Evolutionary conservation across 2,113 vertebrate genomes (phyloP), one percentile per base, ranked within the genome.

Genomic region (Bolborhynchus lineola): DNA sequence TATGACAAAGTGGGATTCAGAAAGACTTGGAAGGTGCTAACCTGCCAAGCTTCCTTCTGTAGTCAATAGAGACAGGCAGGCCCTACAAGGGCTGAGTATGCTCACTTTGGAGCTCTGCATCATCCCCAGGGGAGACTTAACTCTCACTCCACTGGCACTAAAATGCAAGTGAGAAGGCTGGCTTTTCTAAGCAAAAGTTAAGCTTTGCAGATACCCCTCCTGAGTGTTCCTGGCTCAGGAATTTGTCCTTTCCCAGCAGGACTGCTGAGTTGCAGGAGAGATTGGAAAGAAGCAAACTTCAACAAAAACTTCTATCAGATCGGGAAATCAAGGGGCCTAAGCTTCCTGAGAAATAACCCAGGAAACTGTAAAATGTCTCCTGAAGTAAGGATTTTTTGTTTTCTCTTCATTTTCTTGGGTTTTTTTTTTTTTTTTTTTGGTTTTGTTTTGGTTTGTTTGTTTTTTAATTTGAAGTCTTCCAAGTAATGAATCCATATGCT

Each of bases 11-110:
- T n/a, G 10, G 5, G 25, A 59, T 68, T 92, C 76, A 69, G 12
- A 72, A 79, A 60, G 70, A 12, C 33, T 76, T 68, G 17, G 42
- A 82, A 50, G 20, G 11, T 2, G 3, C 25, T 69, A 37, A 18
- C 20, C 4, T 81, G 25, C 10, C 44, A 69, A 37, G 28, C 1
- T 50, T 79, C 28, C 23, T 71, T 69, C 46, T 16, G 15, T 23
- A 15, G 37, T 60, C 62, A 42, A 3, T 28, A 16, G 0, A 68
- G 17, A 46, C 2, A 79, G 9, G 28, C 0, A 0, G 13, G 10
- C 53, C 17, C 10, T 78, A 14, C 69, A 71, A 59, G 37, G 11
- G 7, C 33, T 17, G 67, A 49, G 16, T 19, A 79, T 17, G 6
- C 1, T 10, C 49, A 1, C 16, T 59, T 15, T 16, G 31, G 19